Base-by-base conservation (phyloP, 2,888 invertebrate genomes). In the Lordiphosa andalusiaca region DNA sequence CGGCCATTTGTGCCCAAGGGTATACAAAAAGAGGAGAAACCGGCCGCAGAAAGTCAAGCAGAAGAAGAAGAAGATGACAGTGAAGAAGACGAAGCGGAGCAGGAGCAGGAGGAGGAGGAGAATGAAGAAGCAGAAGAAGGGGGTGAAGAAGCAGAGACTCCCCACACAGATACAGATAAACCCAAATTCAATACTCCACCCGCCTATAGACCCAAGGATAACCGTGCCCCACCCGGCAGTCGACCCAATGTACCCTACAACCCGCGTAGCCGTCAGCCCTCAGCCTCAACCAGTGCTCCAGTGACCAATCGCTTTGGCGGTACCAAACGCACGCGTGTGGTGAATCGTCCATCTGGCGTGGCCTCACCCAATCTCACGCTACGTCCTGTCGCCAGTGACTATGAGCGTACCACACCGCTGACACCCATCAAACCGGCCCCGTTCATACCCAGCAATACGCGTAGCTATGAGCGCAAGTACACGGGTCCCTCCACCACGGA, bases 391-490 rank as follows among this genome's bases (percentile, higher is more conserved):
- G 86, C 88, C 37, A 74, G 69, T 10, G 85, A 86, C 40, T 87
- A 83, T 47, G 86, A 86, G 61, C 69, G 72, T 13, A 87, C 86
- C 9, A 83, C 86, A 3, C 81, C 76, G 19, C 57, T 85, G 41
- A 76, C 78, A 52, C 83, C 81, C 4, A 75, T 86, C 30, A 87
- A 86, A 55, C 87, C 88, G 12, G 85, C 87, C 4, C 84, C 85
- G 3, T 89, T 88, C 60, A 86, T 87, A 60, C 78, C 86, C 13
- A 86, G 82, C 40, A 88, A 86, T 49, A 89, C 87, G n/a, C 83
- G 86, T 30, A 86, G 76, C 30, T 89, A 90, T 61, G 88, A 89
- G 62, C 84, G 89, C 19, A 89, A 89, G 68, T 89, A 88, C 61
- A 70, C 73, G 3, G 84, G 81, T 12, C 77, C 75, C 0, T 86